Percentiles rank a stretch among this genome's conserved stretches.
These are phyloP conservation scores for Spizaetus ornatus DNA, from an alignment of 2,113 vertebrate species.

Conservation along the genomic window DNA sequence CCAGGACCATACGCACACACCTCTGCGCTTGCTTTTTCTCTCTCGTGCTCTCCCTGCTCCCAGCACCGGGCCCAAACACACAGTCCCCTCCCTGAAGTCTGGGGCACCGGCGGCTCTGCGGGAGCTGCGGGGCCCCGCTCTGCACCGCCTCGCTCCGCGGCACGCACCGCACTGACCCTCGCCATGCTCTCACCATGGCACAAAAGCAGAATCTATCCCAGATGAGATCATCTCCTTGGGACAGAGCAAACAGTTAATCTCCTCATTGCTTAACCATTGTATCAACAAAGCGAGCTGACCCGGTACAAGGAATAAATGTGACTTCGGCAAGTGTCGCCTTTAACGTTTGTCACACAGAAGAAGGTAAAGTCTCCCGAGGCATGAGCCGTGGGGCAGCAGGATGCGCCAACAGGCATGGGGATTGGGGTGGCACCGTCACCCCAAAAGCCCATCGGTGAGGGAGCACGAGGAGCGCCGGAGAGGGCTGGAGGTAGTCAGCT, in stretches of 20 bases:
- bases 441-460: not conserved
- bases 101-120: rapidly evolving
- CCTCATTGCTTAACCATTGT: not conserved
- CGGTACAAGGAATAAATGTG: not conserved
- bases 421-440: not conserved
- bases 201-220: not conserved
- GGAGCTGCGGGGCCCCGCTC: not conserved
- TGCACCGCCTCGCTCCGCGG: not conserved
- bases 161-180: not conserved
- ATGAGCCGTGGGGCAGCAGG: rapidly evolving
- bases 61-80: not conserved
- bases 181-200: not conserved
- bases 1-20: not conserved
- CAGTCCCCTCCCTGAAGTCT: not conserved
- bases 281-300: not conserved
- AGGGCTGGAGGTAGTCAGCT: not conserved
- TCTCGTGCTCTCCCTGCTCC: not conserved
- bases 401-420: rapidly evolving
- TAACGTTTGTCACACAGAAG: not conserved
- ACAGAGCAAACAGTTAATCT: not conserved
- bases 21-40: not conserved
- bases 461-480: rapidly evolving
- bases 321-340: not conserved
- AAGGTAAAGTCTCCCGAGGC: not conserved
- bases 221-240: not conserved